Conservation (phyloP, 2,888 invertebrate genomes). For the Stramonita haemastoma region DNA sequence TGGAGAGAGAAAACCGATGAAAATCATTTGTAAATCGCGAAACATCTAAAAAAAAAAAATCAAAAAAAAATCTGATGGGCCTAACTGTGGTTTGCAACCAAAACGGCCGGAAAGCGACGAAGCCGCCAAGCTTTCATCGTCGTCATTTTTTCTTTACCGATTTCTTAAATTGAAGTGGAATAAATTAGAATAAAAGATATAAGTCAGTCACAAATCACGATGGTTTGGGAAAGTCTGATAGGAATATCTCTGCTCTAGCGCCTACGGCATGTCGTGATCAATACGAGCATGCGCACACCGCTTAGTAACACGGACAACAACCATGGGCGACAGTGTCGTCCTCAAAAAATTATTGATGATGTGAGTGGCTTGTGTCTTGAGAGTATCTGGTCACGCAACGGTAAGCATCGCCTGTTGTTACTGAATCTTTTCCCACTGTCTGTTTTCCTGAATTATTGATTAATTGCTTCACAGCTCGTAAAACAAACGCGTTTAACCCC, state of each 20-base stretch:
- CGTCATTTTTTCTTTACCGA: neutral
- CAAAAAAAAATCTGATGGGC: too few relatives aligned
- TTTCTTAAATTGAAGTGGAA: neutral
- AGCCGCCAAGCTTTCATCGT: too few relatives aligned
- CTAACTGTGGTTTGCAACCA: too few relatives aligned
- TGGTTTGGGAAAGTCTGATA: neutral
- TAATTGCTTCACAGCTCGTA: neutral
- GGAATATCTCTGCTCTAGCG: neutral
- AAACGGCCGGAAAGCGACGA: too few relatives aligned
- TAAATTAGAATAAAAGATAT: too few relatives aligned
- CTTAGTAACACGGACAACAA: conserved; percentile 33
- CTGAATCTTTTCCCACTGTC: neutral
- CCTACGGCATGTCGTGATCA: neutral
- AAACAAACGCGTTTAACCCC: neutral
- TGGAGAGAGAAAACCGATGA: too few relatives aligned
- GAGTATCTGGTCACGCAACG: conserved; percentile 35
- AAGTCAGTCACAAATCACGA: neutral
- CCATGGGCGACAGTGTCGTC: conserved; percentile 8
- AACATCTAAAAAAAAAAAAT: too few relatives aligned
- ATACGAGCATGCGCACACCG: conserved; percentile 15
- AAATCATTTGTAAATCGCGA: too few relatives aligned
- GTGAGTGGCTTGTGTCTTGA: conserved; percentile 34
- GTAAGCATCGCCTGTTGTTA: conserved; percentile 9
- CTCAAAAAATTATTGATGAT: conserved; percentile 36
- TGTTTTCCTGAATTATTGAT: conserved; percentile 14